A percentile compares a stretch with the other conserved stretches of the same genome.
These are phyloP conservation scores for Emmelina monodactyla DNA, from an alignment of 2,888 invertebrate genomes.

Conservation along the genomic window DNA sequence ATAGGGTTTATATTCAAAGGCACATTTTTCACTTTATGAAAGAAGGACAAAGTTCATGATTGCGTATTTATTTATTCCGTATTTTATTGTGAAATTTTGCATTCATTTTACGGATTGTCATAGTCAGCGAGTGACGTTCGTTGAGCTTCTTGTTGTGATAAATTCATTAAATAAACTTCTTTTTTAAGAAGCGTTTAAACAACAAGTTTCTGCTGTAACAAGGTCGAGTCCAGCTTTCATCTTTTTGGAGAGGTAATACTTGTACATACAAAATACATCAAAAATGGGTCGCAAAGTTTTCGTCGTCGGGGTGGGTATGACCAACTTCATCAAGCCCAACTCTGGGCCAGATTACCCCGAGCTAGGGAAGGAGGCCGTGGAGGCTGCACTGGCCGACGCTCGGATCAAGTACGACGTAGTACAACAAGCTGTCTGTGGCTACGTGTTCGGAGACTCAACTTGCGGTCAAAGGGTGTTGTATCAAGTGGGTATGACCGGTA, in stretches of 20 bases:
- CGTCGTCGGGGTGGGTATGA: conserved; percentile 97
- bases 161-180: no score
- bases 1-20: no score
- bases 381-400: conserved; percentile 86
- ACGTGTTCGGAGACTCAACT: conserved; percentile 95
- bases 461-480: conserved; percentile 95
- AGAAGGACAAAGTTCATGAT: no score
- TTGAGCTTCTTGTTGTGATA: no score
- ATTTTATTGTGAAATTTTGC: no score
- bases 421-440: conserved; percentile 91
- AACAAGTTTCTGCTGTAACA: no score
- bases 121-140: no score
- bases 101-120: no score
- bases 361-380: conserved; percentile 92
- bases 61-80: no score
- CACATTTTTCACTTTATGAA: no score
- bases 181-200: no score
- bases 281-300: conserved; percentile 74
- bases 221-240: no score
- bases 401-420: conserved; percentile 77
- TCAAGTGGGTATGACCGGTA: conserved; percentile 93
- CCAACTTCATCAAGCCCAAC: conserved; percentile 97
- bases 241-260: conserved; percentile 49
- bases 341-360: conserved; percentile 92
- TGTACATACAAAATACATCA: conserved; percentile 29